Percentiles rank a stretch among this genome's conserved stretches.
phyloP scores from a whole-genome alignment of 2,113 vertebrate species.

The Rhea americana region DNA sequence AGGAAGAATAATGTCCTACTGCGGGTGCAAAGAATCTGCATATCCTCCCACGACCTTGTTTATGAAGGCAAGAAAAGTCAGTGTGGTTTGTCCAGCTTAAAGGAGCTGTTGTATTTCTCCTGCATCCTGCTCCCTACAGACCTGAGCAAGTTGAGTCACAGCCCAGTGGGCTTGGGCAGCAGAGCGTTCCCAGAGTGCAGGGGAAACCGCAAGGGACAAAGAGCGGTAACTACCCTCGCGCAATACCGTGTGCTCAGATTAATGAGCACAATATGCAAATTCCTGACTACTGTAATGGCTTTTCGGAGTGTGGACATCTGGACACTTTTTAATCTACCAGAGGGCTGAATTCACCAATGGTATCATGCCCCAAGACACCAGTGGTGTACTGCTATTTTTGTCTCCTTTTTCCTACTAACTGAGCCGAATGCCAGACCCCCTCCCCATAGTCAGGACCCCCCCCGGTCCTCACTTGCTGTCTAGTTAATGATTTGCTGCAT shows the following conservation, averaged over 20 bases:
- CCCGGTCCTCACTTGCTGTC: neutral
- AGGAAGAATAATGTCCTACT: neutral
- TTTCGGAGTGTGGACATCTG: neutral
- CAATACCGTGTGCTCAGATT: neutral
- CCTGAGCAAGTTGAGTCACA: neutral
- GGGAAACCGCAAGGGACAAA: neutral
- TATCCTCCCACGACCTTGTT: neutral
- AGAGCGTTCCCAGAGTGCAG: neutral
- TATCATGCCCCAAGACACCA: neutral
- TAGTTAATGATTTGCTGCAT: constrained; percentile 1
- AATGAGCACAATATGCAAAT: neutral
- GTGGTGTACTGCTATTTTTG: neutral
- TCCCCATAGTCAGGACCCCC: neutral
- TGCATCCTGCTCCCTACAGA: neutral
- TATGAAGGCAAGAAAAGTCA: neutral
- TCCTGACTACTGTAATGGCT: neutral
- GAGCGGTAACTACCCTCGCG: neutral
- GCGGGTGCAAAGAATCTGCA: neutral
- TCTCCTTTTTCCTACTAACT: neutral
- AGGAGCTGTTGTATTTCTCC: neutral
- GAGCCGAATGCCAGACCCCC: neutral
- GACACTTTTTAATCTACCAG: neutral
- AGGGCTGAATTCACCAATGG: neutral
- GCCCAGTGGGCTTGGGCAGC: neutral
- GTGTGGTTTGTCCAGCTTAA: neutral